phyloP scores from a whole-genome alignment of 1,140 invertebrate genomes.

The Plutomurus gul region DNA sequence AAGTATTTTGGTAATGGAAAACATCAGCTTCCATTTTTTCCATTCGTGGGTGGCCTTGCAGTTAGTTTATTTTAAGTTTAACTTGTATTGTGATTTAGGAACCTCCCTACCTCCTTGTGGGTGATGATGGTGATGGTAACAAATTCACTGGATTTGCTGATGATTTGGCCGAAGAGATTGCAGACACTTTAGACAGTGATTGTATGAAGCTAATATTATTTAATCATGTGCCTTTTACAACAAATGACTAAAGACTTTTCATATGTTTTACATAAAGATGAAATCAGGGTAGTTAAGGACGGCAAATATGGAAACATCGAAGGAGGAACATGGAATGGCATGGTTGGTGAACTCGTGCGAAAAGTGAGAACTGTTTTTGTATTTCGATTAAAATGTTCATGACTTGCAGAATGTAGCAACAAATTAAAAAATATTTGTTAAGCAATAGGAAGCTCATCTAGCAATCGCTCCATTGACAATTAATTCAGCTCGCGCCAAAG shows the following conservation, averaged over 20 bases:
- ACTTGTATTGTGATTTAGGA: slow-evolving; percentile 62
- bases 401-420: background rate
- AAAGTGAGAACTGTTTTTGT: slow-evolving; percentile 67
- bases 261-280: slow-evolving; percentile 71
- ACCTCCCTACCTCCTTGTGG: slow-evolving; percentile 81
- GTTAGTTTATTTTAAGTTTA: background rate
- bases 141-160: slow-evolving; percentile 87
- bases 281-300: slow-evolving; percentile 79
- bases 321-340: slow-evolving; percentile 86
- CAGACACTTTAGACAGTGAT: slow-evolving; percentile 78
- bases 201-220: slow-evolving; percentile 67
- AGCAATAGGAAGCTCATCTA: slow-evolving; percentile 65
- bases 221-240: background rate
- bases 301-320: slow-evolving; percentile 72
- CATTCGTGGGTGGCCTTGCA: too few species aligned
- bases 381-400: background rate
- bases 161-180: slow-evolving; percentile 82
- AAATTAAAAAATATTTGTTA: slow-evolving; percentile 5
- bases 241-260: background rate
- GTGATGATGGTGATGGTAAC: slow-evolving; percentile 69
- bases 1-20: slow-evolving; percentile 34
- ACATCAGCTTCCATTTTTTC: background rate
- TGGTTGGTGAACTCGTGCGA: slow-evolving; percentile 91
- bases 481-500: slow-evolving; percentile 66
- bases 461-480: slow-evolving; percentile 70